Evolutionary conservation across 1,140 invertebrate species (phyloP), one percentile per base, ranked within the genome.

Genomic region (Caenorhabditis latens): DNA sequence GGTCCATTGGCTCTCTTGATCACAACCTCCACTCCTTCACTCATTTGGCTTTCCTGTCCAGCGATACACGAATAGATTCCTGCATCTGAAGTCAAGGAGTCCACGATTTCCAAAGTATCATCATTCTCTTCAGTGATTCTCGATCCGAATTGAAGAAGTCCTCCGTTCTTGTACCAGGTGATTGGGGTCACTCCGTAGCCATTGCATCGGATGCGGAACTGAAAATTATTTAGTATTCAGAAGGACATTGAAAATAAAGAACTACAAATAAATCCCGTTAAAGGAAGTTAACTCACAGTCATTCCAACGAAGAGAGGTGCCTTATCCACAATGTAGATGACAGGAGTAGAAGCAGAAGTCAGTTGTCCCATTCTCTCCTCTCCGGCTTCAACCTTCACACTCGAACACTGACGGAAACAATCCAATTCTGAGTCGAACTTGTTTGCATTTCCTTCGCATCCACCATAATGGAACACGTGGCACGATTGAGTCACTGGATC

Each of bases 391-490:
- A 24, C 58, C 24, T 75, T 65, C 13, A 85, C 61, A 67, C 61
- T 67, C 1, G 84, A 85, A 32, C 84, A 67, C 16, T 50, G 46
- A 19, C 58, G 50, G 84, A 85, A 67, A 19, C 58, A 58, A 16
- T 55, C 50, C n/a, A 55, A 50, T 48, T 75, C 50, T 4, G 61
- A 50, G 32, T 58, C 58, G 21, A 67, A 97, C 90, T 95, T 94
- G 91, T 97, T 97, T 13, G 94, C 95, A 91, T 96, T 97, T 65
- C 96, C 96, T 71, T 95, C 95, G 92, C 96, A 97, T 11, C 96
- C 96, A 11, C 95, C 95, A 91, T 96, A 97, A 7, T 94, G 83
- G 94, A 99, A 99, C 75, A 96, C 96, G 94, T 96, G 94, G 94
- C 97, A 99, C 85, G 95, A 94, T 92, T 96, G 96, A 92, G 96